Base-by-base conservation (phyloP, 2,113 vertebrate species). In the Rhea americana region DNA sequence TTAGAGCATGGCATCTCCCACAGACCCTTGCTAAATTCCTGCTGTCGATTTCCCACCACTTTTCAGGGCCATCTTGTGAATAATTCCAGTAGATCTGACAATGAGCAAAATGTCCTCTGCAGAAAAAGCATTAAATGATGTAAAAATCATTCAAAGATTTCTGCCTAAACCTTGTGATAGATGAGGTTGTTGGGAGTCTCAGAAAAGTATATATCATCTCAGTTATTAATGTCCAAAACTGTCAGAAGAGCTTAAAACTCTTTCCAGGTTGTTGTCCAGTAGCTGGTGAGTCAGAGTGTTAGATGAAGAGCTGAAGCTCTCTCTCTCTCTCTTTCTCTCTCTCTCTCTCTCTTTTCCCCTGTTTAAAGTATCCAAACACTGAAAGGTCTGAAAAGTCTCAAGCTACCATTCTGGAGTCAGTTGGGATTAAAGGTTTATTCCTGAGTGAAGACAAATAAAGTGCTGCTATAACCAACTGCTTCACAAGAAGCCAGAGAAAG, bases 261-360 rank as follows among this genome's bases (percentile, higher is more conserved):
- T 95, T 97, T 96, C 95, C 94, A 89, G 62, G n/a, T 20, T 78
- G 28, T 79, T 5, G 2, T 94, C 92, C 93, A 97, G 93, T 83
- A 95, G 90, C 56, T 87, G 77, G 53, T 94, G 94, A 96, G 82
- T 95, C 95, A 95, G 11, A 79, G 55, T 12, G 71, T 90, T 91
- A 65, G 68, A 73, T 19, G 89, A 91, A 78, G 74, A 87, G 45
- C 11, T 70, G 58, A 91, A 85, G 26, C 39, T 91, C 82, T 90
- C 41, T 83, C 93, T 71, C 16, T 20, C 74, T 93, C 71, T 86
- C 80, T 13, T 62, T 72, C 35, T 35, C 35, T 91, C 82, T 90
- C 41, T 83, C 93, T 71, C 16, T 20, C 74, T 93, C 71, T 86
- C 80, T 13, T 66, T 72, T 73, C 8, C 18, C 84, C 56, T 89